These are phyloP conservation scores for Lagorchestes hirsutus DNA, from an alignment of 2,797 vertebrate species.

Conservation along the genomic window DNA sequence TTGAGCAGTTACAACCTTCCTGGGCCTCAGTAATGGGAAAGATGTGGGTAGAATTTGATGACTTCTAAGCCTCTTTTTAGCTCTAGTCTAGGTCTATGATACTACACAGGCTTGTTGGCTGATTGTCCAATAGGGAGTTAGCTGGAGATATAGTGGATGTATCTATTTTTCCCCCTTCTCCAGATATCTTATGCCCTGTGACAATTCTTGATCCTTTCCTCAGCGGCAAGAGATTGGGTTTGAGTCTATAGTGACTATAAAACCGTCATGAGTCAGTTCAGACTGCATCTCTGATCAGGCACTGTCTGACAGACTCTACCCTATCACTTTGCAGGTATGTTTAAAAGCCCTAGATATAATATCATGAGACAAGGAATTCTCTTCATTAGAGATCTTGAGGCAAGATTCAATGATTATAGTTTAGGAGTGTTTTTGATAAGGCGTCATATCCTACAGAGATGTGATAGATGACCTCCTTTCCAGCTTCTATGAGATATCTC, in stretches of 20 bases:
- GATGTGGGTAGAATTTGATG: neutral
- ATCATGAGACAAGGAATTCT: neutral
- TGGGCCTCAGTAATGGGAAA: neutral
- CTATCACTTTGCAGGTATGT: neutral
- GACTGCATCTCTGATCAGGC: neutral
- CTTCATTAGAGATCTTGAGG: neutral
- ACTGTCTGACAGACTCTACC: neutral
- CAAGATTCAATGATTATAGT: neutral
- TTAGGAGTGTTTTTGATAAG: neutral
- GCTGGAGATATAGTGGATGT: neutral
- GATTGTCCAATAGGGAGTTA: neutral
- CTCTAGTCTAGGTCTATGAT: neutral
- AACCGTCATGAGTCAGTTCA: neutral
- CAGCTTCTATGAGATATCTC: conserved; percentile 7
- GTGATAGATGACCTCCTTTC: neutral
- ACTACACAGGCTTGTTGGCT: neutral
- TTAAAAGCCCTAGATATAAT: neutral
- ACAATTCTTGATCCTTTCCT: neutral
- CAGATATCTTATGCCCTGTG: neutral
- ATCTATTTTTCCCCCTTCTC: neutral
- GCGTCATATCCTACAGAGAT: neutral
- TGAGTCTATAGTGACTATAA: neutral
- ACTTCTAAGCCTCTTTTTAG: neutral
- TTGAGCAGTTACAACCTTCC: neutral
- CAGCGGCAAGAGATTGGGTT: neutral